A percentile compares a stretch with the other conserved stretches of the same genome.
phyloP scores from a whole-genome alignment of 2,888 invertebrate species.

The Tenodera sinensis region DNA sequence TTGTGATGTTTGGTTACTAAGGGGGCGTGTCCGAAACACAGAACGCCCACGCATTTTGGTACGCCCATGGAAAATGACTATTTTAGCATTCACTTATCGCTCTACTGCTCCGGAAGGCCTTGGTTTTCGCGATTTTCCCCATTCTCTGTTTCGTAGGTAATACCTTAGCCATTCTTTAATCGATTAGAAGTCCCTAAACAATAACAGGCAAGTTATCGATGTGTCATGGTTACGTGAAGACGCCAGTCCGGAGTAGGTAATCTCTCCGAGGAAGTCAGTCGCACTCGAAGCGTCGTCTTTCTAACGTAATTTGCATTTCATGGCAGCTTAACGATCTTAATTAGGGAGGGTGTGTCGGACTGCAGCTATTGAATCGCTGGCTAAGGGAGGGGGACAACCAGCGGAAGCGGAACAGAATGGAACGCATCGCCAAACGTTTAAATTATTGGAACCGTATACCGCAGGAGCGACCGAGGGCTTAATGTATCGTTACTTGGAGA shows the following conservation, averaged over 20 bases:
- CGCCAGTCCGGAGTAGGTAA: not conserved
- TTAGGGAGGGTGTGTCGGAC: slow-evolving; percentile 39
- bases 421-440: not conserved
- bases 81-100: not conserved
- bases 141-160: not conserved
- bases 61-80: no score
- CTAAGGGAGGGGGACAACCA: not conserved
- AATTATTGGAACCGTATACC: not conserved
- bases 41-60: no score
- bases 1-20: not conserved
- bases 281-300: slow-evolving; percentile 22
- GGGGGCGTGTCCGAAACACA: not conserved
- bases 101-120: not conserved
- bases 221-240: not conserved
- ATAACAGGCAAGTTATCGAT: slow-evolving; percentile 11
- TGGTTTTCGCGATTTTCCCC: not conserved
- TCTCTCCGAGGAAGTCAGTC: slow-evolving; percentile 10
- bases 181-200: slow-evolving; percentile 1
- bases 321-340: slow-evolving; percentile 46
- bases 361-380: slow-evolving; percentile 23
- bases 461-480: not conserved
- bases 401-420: not conserved
- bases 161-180: not conserved
- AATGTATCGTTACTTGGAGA: not conserved
- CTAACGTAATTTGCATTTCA: slow-evolving; percentile 45